Evolutionary conservation across 2,113 vertebrate species (phyloP).

Genomic region (Nyctibius bracteatus): DNA sequence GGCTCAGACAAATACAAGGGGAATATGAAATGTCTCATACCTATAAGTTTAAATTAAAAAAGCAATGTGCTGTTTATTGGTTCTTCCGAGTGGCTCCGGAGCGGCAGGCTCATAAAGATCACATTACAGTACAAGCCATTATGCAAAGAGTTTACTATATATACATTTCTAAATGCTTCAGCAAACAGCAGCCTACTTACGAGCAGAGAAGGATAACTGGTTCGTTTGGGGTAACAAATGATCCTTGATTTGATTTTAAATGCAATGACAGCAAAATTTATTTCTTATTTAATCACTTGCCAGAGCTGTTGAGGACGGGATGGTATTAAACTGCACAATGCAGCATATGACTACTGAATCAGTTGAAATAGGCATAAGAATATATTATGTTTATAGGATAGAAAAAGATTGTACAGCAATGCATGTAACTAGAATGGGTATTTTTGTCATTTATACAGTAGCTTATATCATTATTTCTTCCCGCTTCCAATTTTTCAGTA

Average conservation of each 20-base stretch:
- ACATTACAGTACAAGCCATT: slow-evolving; percentile 66
- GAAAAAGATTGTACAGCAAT: slow-evolving; percentile 4
- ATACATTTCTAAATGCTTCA: slow-evolving; percentile 68
- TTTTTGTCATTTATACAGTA: slow-evolving; percentile 69
- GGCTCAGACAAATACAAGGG: neutral
- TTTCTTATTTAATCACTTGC: slow-evolving; percentile 76
- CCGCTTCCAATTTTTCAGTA: slow-evolving; percentile 65
- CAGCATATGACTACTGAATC: slow-evolving; percentile 51
- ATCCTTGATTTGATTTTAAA: slow-evolving; percentile 81
- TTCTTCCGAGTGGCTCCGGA: slow-evolving; percentile 16
- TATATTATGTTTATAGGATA: slow-evolving; percentile 72
- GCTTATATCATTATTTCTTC: slow-evolving; percentile 66
- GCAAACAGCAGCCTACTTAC: slow-evolving; percentile 71
- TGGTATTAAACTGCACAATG: slow-evolving; percentile 50
- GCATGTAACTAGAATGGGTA: slow-evolving; percentile 41
- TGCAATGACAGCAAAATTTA: slow-evolving; percentile 76
- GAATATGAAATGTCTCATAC: neutral
- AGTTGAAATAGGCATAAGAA: slow-evolving; percentile 33
- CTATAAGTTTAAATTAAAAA: slow-evolving; percentile 72
- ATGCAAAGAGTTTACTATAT: slow-evolving; percentile 59
- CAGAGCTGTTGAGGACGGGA: slow-evolving; percentile 53
- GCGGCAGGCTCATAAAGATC: slow-evolving; percentile 67
- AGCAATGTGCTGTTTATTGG: slow-evolving; percentile 56
- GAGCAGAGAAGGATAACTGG: slow-evolving; percentile 68
- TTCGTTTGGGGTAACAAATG: slow-evolving; percentile 77